These are phyloP conservation scores for Phrynocephalus vlangalii DNA, from an alignment of 2,797 vertebrate species.

Conservation along the genomic window DNA sequence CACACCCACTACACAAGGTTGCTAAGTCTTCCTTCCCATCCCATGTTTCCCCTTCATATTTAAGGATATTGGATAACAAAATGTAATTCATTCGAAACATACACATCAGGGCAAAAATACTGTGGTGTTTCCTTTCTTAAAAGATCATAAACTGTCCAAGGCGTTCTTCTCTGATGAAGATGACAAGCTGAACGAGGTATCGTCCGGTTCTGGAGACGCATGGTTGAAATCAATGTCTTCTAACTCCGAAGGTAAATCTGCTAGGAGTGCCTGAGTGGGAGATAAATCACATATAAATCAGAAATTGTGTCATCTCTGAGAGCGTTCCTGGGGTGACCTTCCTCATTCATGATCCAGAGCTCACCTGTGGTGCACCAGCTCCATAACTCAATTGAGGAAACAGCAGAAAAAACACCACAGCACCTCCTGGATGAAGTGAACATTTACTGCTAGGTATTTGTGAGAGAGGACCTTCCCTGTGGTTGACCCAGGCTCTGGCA, in stretches of 20 bases:
- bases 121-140: constrained; percentile 25
- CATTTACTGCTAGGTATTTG: no score
- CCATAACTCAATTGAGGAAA: no score
- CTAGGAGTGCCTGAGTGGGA: constrained; percentile 87
- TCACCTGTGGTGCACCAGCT: background rate
- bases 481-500: no score
- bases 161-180: constrained; percentile 91
- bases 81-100: constrained; percentile 58
- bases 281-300: constrained; percentile 41
- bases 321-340: background rate
- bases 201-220: constrained; percentile 78
- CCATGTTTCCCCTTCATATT: constrained; percentile 52
- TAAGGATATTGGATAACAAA: constrained; percentile 58
- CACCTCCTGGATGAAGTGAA: background rate
- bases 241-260: constrained; percentile 93
- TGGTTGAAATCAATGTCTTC: constrained; percentile 89
- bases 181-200: constrained; percentile 86
- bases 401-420: background rate
- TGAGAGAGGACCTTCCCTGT: no score
- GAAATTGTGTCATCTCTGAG: background rate
- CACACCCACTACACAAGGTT: constrained; percentile 43
- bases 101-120: constrained; percentile 29
- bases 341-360: background rate
- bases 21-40: constrained; percentile 29
- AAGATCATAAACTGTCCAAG: constrained; percentile 81